A percentile compares a stretch with the other conserved stretches of the same genome.
Evolutionary conservation across 2,113 vertebrate species (phyloP).

Genomic region (Cyphomyrus plagiostoma): DNA sequence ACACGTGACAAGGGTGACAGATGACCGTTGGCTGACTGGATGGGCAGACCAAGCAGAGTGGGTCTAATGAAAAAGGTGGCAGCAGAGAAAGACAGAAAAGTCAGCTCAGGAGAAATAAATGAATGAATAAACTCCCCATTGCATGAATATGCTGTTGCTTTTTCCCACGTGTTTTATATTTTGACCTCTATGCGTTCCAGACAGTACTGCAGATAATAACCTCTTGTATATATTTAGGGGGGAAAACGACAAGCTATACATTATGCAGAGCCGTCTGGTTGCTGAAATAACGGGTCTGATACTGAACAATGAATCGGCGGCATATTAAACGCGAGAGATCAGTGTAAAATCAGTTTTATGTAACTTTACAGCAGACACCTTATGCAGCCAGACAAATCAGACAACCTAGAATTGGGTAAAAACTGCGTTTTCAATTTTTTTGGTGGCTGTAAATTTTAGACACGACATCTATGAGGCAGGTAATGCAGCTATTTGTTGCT

Average conservation of each 20-base stretch:
- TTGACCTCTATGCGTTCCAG: not conserved
- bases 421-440: not conserved
- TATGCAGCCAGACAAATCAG: not conserved
- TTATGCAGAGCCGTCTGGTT: slow-evolving; percentile 1
- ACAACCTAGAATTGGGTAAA: not conserved
- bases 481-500: not conserved
- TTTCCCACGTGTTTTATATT: not conserved
- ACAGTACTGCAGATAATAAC: not conserved
- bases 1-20: not conserved
- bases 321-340: not conserved
- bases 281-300: not conserved
- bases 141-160: not conserved
- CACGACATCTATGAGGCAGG: not conserved
- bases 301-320: not conserved
- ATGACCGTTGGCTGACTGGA: not conserved
- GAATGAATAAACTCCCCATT: not conserved
- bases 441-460: not conserved
- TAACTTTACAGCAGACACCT: not conserved
- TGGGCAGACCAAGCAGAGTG: not conserved
- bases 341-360: not conserved
- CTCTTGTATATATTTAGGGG: not conserved
- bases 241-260: not conserved
- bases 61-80: not conserved
- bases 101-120: not conserved
- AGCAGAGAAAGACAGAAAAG: not conserved